phyloP scores from a whole-genome alignment of 2,797 vertebrate species.

The Anguilla anguilla region DNA sequence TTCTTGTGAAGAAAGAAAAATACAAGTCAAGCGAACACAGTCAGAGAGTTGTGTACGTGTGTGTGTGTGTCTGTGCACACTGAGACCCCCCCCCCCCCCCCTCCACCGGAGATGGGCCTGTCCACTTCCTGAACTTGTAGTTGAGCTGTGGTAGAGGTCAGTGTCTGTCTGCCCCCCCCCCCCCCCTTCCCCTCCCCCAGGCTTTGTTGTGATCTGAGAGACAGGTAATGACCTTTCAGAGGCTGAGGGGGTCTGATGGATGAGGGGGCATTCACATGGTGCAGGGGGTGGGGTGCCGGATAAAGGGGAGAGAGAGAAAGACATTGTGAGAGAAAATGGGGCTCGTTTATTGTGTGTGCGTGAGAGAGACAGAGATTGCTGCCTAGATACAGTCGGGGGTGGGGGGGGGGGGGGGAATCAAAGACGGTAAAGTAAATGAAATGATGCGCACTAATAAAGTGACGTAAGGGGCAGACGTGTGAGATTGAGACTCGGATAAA shows the following conservation, averaged over 20 bases:
- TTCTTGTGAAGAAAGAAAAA: background rate
- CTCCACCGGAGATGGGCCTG: background rate
- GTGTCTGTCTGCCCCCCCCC: constrained; percentile 40
- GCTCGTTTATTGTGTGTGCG: constrained; percentile 30
- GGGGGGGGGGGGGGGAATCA: background rate
- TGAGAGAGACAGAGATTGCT: constrained; percentile 25
- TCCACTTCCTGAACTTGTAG: constrained; percentile 56
- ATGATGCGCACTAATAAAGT: background rate
- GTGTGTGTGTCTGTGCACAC: background rate
- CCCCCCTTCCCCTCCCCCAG: background rate
- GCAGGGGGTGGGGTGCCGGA: background rate
- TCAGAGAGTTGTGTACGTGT: background rate
- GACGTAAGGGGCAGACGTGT: background rate
- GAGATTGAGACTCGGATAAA: background rate
- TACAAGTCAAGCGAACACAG: background rate
- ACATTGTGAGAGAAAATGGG: constrained; percentile 40
- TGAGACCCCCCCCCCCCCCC: background rate
- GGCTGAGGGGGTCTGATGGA: constrained; percentile 3
- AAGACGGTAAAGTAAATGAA: background rate
- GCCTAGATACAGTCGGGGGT: background rate
- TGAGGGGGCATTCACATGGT: background rate
- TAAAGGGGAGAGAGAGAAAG: background rate
- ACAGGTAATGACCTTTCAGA: constrained; percentile 30
- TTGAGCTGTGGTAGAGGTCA: constrained; percentile 47
- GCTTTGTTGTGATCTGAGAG: constrained; percentile 53